phyloP scores from a whole-genome alignment of 2,888 invertebrate species.

The Platypus cylindrus region DNA sequence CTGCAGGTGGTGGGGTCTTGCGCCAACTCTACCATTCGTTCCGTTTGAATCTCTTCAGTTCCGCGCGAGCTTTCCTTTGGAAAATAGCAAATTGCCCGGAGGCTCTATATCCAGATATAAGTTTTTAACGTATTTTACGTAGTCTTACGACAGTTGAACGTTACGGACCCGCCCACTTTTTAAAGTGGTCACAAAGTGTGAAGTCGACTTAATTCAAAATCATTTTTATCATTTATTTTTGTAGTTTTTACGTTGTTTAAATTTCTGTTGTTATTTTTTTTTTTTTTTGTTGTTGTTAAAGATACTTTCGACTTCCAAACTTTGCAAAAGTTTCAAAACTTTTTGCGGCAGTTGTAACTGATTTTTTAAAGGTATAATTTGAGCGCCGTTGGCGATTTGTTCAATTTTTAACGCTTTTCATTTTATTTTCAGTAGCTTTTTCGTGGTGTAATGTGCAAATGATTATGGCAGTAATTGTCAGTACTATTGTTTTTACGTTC shows the following conservation, averaged over 20 bases:
- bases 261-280: slow-evolving; percentile 2
- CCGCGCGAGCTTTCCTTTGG: slow-evolving; percentile 13
- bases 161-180: slow-evolving; percentile 15
- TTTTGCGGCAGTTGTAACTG: slow-evolving; percentile 2
- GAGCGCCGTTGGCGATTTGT: too few relatives aligned
- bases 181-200: slow-evolving; percentile 6
- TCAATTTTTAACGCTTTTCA: too few relatives aligned
- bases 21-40: slow-evolving; percentile 13
- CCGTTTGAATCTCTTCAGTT: slow-evolving; percentile 13
- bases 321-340: slow-evolving; percentile 5
- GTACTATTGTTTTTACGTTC: slow-evolving; percentile 6
- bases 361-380: too few relatives aligned
- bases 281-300: slow-evolving; percentile 4
- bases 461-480: slow-evolving; percentile 3
- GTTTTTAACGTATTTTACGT: slow-evolving; percentile 10
- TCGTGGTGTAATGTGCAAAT: slow-evolving; percentile 11
- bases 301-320: slow-evolving; percentile 1
- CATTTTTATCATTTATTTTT: too few relatives aligned
- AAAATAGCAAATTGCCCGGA: slow-evolving; percentile 9
- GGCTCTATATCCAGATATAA: slow-evolving; percentile 5
- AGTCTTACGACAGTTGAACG: slow-evolving; percentile 7
- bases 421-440: slow-evolving; percentile 3
- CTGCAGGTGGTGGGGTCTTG: slow-evolving; percentile 13
- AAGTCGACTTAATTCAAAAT: slow-evolving; percentile 4
- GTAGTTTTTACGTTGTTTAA: too few relatives aligned